Base-by-base conservation (phyloP, 2,888 invertebrate genomes). In the Syritta pipiens region DNA sequence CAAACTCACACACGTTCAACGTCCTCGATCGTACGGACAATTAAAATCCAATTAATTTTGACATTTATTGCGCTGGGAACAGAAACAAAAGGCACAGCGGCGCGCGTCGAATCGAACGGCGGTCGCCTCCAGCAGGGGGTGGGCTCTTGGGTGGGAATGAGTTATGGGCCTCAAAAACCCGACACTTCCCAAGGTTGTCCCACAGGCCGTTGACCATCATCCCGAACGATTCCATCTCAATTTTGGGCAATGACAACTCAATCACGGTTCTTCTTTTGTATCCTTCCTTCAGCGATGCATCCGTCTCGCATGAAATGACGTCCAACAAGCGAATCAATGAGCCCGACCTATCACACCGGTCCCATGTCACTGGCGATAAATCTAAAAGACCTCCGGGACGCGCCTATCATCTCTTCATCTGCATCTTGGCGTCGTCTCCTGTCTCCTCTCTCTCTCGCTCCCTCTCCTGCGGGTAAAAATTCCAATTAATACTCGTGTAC, bases 11-110 rank as follows among this genome's bases (percentile, higher is more conserved):
- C 17, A 9, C 9, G 28, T 2, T 7, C 37, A 30, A 30, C 4
- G 30, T 30, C 7, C 2, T 10, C 37, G 60, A 72, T 72, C 59
- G 72, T 86, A 87, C 86, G 86, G 88, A 87, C 86, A 87, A 86
- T 86, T 86, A 88, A 88, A 88, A 88, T 88, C 88, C 88, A 88
- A 88, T 88, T 88, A 88, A 87, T 88, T 88, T 87, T 87, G 88
- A 88, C 87, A 86, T 87, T 88, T 87, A 87, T 87, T 87, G 49
- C 49, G 44, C 26, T 51, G 46, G 7, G 7, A 44, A 32, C 1
- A 35, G 12, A 32, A 44, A 67, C 24, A 24, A 28, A 44, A 10
- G 12, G 28, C 10, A 6, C 24, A 14, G 30, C 20, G 28, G n/a
- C 14, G n/a, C n/a, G 28, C 28, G n/a, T n/a, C 7, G 28, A 28